Evolutionary conservation across 1,140 invertebrate genomes (phyloP), one percentile per base, ranked within the genome.

Genomic region (Caenorhabditis remanei): DNA sequence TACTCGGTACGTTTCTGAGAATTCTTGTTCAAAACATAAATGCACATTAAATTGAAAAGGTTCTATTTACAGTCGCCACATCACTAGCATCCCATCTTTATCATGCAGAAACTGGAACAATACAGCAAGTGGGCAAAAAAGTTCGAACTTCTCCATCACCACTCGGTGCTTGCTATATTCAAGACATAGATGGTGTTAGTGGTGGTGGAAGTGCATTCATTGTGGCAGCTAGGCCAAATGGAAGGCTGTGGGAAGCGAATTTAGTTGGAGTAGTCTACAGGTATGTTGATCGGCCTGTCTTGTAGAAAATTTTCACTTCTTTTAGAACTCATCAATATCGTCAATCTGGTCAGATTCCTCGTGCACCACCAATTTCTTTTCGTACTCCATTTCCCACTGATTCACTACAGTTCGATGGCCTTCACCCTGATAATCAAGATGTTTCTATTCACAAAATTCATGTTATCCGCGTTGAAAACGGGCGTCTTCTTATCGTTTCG

Each of bases 271-370:
- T 87, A 1, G 86, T 87, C 56, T 87, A 87, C 41, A 53, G 32
- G 85, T 86, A 46, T 55, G 40, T 86, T 32, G 2, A 32, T 32
- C 32, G 32, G 32, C 2, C 32, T 1, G 0, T 32, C 32, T 32
- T 32, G 32, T 0, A 32, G 32, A 32, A 32, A 32, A 1, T 2
- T 32, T 32, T 67, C 24, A 32, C 43, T 24, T 46, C 24, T 84
- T 84, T 32, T 61, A 86, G 85, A 83, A 87, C 86, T 14, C 86
- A 87, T 55, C 86, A 87, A 63, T 87, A 79, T 19, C 86, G 86
- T 43, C 86, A 83, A 58, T 83, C 75, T 9, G 32, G 21, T n/a
- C 50, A 71, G 11, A 67, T 87, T 19, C 86, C 86, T 11, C 71
- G 86, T 9, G 75, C 56, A 2, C 56, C 58, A 21, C 61, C 65